Evolutionary conservation across 2,113 vertebrate species (phyloP), one percentile per base, ranked within the genome.

Genomic region (Ramphastos sulfuratus): DNA sequence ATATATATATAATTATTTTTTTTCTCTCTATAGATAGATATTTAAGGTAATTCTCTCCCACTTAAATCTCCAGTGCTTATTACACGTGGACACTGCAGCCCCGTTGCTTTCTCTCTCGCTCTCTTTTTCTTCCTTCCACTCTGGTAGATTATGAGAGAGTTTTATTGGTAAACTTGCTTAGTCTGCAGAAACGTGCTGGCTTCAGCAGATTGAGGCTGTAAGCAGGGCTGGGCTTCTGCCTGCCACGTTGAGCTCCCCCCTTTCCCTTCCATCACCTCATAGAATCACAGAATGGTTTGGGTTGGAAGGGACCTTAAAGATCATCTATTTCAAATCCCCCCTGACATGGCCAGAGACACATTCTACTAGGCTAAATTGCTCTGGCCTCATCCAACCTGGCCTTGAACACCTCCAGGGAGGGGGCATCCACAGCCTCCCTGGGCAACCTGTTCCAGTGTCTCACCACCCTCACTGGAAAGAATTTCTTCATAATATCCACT

Each of bases 141-240:
- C 55, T 80, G 75, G 64, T 84, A 91, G 95, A 95, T 97, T 96
- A 97, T 87, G 92, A 94, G 88, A 93, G 66, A 93, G 93, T 92
- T 95, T 97, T 96, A 96, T 94, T 96, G 95, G 96, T 90, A 96
- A 96, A 97, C 87, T 95, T 96, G 96, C 96, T 95, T 91, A 93
- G 93, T 91, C 93, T 92, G 96, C 95, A 97, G 85, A 93, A 96
- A 96, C 12, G 19, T 71, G 92, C 93, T 85, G 80, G 92, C 39
- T 95, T 89, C 94, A 95, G 95, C 95, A 95, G 85, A 94, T 7
- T 79, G 94, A 93, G 91, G 39, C 90, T 88, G 91, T 55, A 42
- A 90, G 82, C 54, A 10, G 82, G 61, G 76, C 82, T 87, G 89
- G 85, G 90, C 94, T 86, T 60, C 67, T 30, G 65, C 48, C 94